Evolutionary conservation across 2,888 invertebrate genomes (phyloP).

Genomic region (Salpingus planirostris): DNA sequence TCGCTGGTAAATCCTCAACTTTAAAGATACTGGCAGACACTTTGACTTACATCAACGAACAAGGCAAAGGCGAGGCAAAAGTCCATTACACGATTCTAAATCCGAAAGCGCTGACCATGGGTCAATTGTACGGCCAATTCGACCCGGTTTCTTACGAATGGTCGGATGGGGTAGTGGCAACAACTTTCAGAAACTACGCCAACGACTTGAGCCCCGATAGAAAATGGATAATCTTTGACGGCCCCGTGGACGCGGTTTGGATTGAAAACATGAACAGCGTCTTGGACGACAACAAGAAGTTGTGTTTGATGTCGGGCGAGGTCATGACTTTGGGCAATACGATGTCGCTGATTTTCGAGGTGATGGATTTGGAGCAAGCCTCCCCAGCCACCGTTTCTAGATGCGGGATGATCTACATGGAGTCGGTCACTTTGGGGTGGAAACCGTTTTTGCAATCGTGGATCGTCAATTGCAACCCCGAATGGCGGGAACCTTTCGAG

Average conservation of each 20-base stretch:
- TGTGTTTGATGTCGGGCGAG: constrained; percentile 81
- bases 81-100: constrained; percentile 76
- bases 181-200: constrained; percentile 68
- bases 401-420: constrained; percentile 88
- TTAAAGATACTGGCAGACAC: constrained; percentile 68
- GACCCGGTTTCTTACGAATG: constrained; percentile 84
- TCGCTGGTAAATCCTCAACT: constrained; percentile 88
- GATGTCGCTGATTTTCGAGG: constrained; percentile 86
- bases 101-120: constrained; percentile 89
- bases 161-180: constrained; percentile 80
- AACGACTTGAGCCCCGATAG: constrained; percentile 62
- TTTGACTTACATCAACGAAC: constrained; percentile 59
- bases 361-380: constrained; percentile 75
- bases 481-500: constrained; percentile 59
- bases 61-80: constrained; percentile 44
- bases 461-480: constrained; percentile 55
- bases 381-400: constrained; percentile 83
- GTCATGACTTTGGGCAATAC: constrained; percentile 71
- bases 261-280: constrained; percentile 83
- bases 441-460: constrained; percentile 72
- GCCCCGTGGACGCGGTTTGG: constrained; percentile 85
- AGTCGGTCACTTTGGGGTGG: constrained; percentile 77
- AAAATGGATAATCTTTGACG: constrained; percentile 91
- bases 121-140: constrained; percentile 85
- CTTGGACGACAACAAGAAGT: constrained; percentile 53